Evolutionary conservation across 2,888 invertebrate genomes (phyloP).

Genomic region (Eubasilissa splendida): DNA sequence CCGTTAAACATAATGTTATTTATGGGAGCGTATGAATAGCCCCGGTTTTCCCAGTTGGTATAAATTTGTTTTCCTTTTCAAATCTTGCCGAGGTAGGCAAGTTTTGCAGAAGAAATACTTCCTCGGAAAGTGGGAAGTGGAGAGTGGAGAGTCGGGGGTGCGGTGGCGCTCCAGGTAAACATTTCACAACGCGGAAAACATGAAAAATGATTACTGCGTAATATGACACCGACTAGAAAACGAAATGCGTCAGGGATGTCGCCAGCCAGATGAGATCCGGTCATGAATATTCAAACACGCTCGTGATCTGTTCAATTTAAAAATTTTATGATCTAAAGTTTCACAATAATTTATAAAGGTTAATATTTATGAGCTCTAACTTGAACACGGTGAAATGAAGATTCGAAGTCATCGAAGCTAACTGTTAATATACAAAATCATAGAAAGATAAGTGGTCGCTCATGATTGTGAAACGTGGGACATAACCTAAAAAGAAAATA

Average conservation of each 20-base stretch:
- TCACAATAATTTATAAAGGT: too few species aligned
- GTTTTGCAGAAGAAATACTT: background rate
- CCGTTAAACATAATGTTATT: conserved; percentile 55
- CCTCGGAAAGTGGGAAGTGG: background rate
- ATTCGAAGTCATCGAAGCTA: too few species aligned
- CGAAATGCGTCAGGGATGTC: conserved; percentile 27
- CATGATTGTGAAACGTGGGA: too few species aligned
- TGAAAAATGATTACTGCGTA: conserved; percentile 34
- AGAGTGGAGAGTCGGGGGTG: background rate
- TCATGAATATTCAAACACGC: conserved; percentile 18
- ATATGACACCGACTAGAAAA: conserved; percentile 31
- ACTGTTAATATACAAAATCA: too few species aligned
- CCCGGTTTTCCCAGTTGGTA: conserved; percentile 34
- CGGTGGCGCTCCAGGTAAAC: conserved; percentile 3
- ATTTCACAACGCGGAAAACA: conserved; percentile 7
- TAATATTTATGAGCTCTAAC: too few species aligned
- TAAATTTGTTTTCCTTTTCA: conserved; percentile 54
- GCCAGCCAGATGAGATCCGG: background rate
- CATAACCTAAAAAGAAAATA: too few species aligned
- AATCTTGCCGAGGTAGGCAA: conserved; percentile 39
- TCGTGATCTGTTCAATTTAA: background rate
- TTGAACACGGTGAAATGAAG: too few species aligned
- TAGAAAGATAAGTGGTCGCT: too few species aligned
- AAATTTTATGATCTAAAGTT: too few species aligned
- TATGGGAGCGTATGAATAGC: conserved; percentile 46